Evolutionary conservation across 2,888 invertebrate genomes (phyloP), one percentile per base, ranked within the genome.

Genomic region (Timandra comae): DNA sequence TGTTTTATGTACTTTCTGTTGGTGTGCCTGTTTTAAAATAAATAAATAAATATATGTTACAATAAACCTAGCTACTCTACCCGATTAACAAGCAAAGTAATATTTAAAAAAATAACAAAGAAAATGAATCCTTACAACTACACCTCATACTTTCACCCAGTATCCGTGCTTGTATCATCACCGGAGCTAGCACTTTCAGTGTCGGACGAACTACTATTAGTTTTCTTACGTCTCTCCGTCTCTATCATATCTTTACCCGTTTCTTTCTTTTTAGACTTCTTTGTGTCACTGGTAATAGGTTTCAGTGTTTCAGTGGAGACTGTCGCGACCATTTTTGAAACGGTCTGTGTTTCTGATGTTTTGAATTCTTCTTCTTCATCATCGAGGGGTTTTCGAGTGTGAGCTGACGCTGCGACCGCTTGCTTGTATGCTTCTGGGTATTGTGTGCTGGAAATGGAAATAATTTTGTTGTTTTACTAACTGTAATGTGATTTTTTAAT

Each of bases 391-490:
- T 55, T n/a, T n/a, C n/a, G n/a, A n/a, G n/a, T n/a, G n/a, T n/a
- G n/a, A n/a, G 78, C 65, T 28, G 88, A 87, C 3, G 85, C 80
- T 27, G 86, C 70, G 33, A 88, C 75, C 0, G 91, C 91, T 36
- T 87, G 74, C 41, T 90, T 89, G 64, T 90, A 91, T 2, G 91
- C 90, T 35, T 89, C 88, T 1, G 91, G 90, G 59, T 91, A 91
- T 58, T 92, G 91, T 1, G 84, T 69, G 36, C 88, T 87, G 70
- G 12, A 78, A 68, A 38, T 27, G 7, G 3, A 35, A 28, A 30
- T 25, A 12, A 16, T 23, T n/a, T n/a, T n/a, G n/a, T n/a, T n/a
- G n/a, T n/a, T n/a, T n/a, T n/a, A n/a, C n/a, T n/a, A n/a, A n/a
- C n/a, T n/a, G n/a, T n/a, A n/a, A n/a, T n/a, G n/a, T n/a, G n/a